Evolutionary conservation across 1,140 invertebrate genomes (phyloP), one percentile per base, ranked within the genome.

Genomic region (Branchinecta lynchi): DNA sequence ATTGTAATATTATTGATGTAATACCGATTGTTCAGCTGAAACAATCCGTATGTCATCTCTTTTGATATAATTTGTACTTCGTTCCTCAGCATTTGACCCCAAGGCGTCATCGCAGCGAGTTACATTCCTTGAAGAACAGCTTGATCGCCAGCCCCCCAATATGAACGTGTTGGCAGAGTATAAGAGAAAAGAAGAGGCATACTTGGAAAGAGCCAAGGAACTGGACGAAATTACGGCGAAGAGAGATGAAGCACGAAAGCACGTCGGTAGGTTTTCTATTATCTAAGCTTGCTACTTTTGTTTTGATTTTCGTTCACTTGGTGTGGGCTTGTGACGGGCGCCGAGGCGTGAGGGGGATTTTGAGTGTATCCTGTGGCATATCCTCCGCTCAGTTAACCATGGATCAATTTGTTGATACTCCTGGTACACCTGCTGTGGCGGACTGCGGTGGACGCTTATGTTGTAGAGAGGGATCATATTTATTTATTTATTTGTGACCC

Each of bases 221-320:
- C 77, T 99, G 0, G 87, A 95, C 66, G 84, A 87, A 69, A 86
- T 97, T 7, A 93, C 89, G 0, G 80, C 80, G 0, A 81, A 86
- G 71, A 82, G 92, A 68, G 89, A 94, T 75, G 83, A 87, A 74
- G 86, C 93, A 78, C 81, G 89, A 17, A 82, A 86, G 21, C 75
- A 80, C 67, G 71, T 71, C 12, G 51, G 51, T 60, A 60, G 17
- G 51, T 20, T 60, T 12, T 60, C 17, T 15, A 60, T 6, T 60
- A 3, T 60, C 17, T 60, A 15, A 2, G 6, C 6, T 60, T 60
- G 12, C 6, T 60, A 15, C 17, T 15, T 60, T 6, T 60, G 17
- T 60, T 60, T 20, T 60, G 51, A 2, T 60, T 60, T 60, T 60
- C 17, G 12, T 60, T 2, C 17, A 15, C 17, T 60, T 5, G 32